These are phyloP conservation scores for Clarias fuscus DNA, from an alignment of 2,797 vertebrate genomes.

Conservation along the genomic window DNA sequence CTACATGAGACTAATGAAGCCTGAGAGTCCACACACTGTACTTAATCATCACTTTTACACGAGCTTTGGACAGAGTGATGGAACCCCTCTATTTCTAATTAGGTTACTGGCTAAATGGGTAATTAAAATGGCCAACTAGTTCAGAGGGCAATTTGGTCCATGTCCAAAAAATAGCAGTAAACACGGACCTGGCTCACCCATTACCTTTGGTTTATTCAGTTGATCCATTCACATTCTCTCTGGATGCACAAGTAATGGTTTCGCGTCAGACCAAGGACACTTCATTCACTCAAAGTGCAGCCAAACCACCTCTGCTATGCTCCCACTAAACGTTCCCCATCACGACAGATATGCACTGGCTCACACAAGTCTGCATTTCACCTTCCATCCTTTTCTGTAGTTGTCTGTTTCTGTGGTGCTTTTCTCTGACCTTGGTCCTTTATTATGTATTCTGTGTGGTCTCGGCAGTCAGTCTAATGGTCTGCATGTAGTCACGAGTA, in stretches of 20 bases:
- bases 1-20: slow-evolving; percentile 46
- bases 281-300: slow-evolving; percentile 42
- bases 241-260: slow-evolving; percentile 37
- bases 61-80: slow-evolving; percentile 60
- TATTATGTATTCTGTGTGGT: slow-evolving; percentile 50
- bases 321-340: slow-evolving; percentile 39
- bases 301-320: slow-evolving; percentile 41
- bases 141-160: slow-evolving; percentile 57
- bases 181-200: slow-evolving; percentile 48
- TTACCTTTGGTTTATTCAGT: slow-evolving; percentile 47
- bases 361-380: slow-evolving; percentile 47
- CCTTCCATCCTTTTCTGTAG: slow-evolving; percentile 34
- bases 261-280: slow-evolving; percentile 49
- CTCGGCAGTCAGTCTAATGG: slow-evolving; percentile 45
- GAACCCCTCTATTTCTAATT: slow-evolving; percentile 60
- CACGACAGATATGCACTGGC: slow-evolving; percentile 16
- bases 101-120: slow-evolving; percentile 60
- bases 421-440: slow-evolving; percentile 47
- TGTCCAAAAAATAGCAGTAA: slow-evolving; percentile 52
- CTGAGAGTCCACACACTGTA: slow-evolving; percentile 30
- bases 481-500: slow-evolving; percentile 43
- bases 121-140: slow-evolving; percentile 69
- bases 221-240: slow-evolving; percentile 49
- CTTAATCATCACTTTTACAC: slow-evolving; percentile 57
- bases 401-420: slow-evolving; percentile 40